Conservation (phyloP, 2,888 invertebrate genomes). For the Molanna angustata region DNA sequence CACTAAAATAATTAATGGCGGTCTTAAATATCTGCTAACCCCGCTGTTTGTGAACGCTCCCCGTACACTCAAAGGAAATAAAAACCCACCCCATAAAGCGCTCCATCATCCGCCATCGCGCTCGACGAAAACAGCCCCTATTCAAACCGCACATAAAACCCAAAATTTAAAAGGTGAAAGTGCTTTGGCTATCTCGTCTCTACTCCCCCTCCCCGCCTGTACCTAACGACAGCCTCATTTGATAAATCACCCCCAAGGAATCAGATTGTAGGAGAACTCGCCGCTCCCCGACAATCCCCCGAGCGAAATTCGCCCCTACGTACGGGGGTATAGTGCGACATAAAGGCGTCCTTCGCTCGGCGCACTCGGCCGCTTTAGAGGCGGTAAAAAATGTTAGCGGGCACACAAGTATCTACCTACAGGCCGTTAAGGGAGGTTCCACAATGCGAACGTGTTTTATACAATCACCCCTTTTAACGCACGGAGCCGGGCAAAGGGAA, state of each 20-base stretch:
- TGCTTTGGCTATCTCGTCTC: constrained; percentile 16
- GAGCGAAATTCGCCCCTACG: constrained; percentile 20
- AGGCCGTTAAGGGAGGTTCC: constrained; percentile 28
- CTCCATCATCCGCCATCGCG: constrained; percentile 7
- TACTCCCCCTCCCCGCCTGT: no score
- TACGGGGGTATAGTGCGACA: constrained; percentile 9
- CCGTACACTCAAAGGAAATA: constrained; percentile 29
- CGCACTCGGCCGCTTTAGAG: constrained; percentile 15
- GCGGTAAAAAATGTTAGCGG: constrained; percentile 23
- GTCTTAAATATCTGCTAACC: constrained; percentile 33
- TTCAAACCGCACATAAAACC: constrained; percentile 15
- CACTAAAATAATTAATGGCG: constrained; percentile 32
- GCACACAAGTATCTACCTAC: constrained; percentile 18
- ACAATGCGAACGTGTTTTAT: constrained; percentile 32
- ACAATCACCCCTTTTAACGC: constrained; percentile 31
- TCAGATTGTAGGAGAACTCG: constrained; percentile 19
- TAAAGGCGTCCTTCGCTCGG: constrained; percentile 10
- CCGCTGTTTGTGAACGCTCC: constrained; percentile 29
- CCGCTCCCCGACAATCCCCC: constrained; percentile 8
- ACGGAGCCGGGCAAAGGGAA: constrained; percentile 26
- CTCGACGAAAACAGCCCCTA: constrained; percentile 14
- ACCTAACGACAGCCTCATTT: constrained; percentile 32
- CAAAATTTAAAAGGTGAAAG: constrained; percentile 10
- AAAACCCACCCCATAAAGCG: constrained; percentile 1
- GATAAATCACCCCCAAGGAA: constrained; percentile 34